Percentiles rank a stretch among this genome's conserved stretches.
Evolutionary conservation across 23 tunicate species (phyloP).

Genomic region (Halocynthia aurantium): DNA sequence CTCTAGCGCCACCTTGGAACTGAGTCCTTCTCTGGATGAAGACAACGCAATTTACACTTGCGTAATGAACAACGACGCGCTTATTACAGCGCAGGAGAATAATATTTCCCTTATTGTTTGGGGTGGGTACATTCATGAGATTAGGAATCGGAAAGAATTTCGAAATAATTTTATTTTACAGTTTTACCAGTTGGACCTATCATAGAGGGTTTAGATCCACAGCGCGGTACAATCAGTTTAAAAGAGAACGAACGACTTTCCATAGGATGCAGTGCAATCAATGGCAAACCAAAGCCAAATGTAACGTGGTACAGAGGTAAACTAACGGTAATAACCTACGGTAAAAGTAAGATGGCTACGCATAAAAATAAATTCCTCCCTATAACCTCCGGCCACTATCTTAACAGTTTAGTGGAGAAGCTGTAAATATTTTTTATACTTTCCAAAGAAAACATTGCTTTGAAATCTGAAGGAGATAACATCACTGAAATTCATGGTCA

Average conservation of each 20-base stretch:
- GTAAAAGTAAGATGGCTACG: too few species aligned
- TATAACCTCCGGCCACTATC: too few species aligned
- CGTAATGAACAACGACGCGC: constrained; percentile 39
- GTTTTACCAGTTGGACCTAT: not conserved
- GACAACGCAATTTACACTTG: constrained; percentile 60
- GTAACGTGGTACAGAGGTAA: constrained; percentile 1
- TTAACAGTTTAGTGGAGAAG: too few species aligned
- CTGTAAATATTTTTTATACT: not conserved
- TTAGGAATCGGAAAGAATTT: too few species aligned
- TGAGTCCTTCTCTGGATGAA: constrained; percentile 45
- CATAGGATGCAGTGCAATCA: not conserved
- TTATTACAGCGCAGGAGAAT: constrained; percentile 9
- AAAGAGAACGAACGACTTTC: not conserved
- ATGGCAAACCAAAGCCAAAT: constrained; percentile 1
- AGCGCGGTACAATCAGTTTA: not conserved
- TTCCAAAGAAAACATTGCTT: not conserved
- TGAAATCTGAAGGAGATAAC: not conserved
- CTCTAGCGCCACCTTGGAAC: constrained; percentile 57
- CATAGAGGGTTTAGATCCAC: not conserved
- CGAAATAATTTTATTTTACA: not conserved
- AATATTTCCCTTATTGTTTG: constrained; percentile 7
- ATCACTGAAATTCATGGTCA: not conserved
- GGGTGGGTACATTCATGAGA: not conserved
- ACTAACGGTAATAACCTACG: too few species aligned
- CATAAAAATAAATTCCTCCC: too few species aligned